These are phyloP conservation scores for Phalanger gymnotis DNA, from an alignment of 2,797 vertebrate genomes.

Conservation along the genomic window DNA sequence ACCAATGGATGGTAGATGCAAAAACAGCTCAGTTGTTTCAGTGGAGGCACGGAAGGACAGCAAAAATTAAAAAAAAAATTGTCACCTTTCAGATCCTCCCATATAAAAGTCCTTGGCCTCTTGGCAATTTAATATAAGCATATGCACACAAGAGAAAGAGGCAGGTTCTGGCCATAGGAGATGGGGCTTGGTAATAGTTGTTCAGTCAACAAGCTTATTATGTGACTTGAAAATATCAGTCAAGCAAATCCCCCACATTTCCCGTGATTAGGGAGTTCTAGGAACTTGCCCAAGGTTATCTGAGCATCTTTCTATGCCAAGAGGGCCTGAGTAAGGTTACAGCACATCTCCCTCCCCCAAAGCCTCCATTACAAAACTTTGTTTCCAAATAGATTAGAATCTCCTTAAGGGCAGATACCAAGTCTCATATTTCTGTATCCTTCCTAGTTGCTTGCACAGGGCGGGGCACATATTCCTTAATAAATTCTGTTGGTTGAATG, in stretches of 20 bases:
- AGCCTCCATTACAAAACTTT: not conserved
- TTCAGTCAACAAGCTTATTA: not conserved
- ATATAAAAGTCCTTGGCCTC: not conserved
- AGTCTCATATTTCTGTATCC: not conserved
- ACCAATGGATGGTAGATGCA: not conserved
- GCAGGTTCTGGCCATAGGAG: not conserved
- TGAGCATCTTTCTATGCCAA: not conserved
- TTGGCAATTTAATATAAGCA: not conserved
- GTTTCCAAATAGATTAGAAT: not conserved
- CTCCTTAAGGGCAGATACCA: not conserved
- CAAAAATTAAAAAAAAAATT: not conserved
- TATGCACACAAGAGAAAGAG: not conserved
- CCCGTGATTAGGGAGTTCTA: not conserved
- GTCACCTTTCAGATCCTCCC: not conserved
- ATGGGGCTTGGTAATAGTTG: not conserved
- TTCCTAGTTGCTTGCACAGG: not conserved
- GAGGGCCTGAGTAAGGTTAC: not conserved
- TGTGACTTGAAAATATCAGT: not conserved
- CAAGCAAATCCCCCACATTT: not conserved
- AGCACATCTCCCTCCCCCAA: accelerated
- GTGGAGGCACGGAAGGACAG: not conserved
- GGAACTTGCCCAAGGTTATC: not conserved
- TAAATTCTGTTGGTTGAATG: not conserved
- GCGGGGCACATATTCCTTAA: not conserved
- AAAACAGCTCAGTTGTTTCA: not conserved